Evolutionary conservation across 2,888 invertebrate species (phyloP), one percentile per base, ranked within the genome.

Genomic region (Patella pellucida): DNA sequence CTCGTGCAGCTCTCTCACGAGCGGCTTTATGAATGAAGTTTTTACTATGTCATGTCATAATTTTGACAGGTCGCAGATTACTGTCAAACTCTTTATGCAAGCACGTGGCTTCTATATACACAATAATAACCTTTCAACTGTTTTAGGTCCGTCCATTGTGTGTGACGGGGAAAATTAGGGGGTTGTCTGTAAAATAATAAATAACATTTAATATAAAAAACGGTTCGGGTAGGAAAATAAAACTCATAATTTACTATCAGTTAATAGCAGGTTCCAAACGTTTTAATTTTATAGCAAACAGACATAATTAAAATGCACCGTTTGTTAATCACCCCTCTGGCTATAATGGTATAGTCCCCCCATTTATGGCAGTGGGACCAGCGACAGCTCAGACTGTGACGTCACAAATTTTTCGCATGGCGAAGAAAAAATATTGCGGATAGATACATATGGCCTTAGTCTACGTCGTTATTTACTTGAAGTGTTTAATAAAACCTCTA

Each of bases 341-440:
- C 23, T 15, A 19, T 51, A 74, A 41, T 74, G 71, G 71, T 70
- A 31, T 51, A 52, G 69, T 54, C 74, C 74, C 27, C 74, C 74
- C 54, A 70, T 70, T 52, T 70, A 70, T 70, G 74, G 67, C 41
- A 70, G 52, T 50, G 27, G 70, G 71, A 70, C 50, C 69, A 52
- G 74, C 70, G 67, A 74, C 71, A 67, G 71, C 70, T 62, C 51
- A n/a, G 69, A 62, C 74, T 70, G 69, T 74, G 74, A 74, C 74
- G 74, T 74, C 74, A 74, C 23, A 23, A 62, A 62, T 62, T 23
- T 62, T 62, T 62, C 62, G 62, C 62, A n/a, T 62, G 62, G 62
- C 62, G 19, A n/a, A 62, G 62, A 62, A 62, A 62, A 62, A 62
- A 62, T 23, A 62, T 23, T 41, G 62, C 62, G 62, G 19, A 62